Conservation (phyloP, 2,888 invertebrate species). For the Penaeus monodon region DNA sequence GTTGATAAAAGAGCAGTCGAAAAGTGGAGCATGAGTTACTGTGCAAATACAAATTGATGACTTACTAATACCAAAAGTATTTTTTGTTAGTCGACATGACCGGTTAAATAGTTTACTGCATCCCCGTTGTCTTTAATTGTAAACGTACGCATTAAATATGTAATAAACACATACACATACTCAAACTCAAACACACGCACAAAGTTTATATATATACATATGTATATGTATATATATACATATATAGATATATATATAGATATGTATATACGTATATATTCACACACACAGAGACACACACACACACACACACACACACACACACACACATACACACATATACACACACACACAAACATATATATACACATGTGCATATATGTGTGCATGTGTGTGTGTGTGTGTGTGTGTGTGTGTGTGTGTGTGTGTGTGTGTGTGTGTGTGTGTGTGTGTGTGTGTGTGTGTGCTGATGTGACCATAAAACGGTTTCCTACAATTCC, state of each 20-base stretch:
- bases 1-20: too few relatives aligned
- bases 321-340: slow-evolving; percentile 24
- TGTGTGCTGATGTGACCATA: too few relatives aligned
- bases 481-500: too few relatives aligned
- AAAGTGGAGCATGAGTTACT: too few relatives aligned
- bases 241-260: slow-evolving; percentile 28
- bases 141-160: background rate
- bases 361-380: background rate
- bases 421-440: too few relatives aligned
- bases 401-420: too few relatives aligned
- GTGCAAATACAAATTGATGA: too few relatives aligned
- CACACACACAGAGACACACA: background rate
- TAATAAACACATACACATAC: background rate
- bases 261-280: slow-evolving; percentile 30
- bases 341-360: background rate
- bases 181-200: background rate
- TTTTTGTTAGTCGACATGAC: too few relatives aligned
- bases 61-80: too few relatives aligned
- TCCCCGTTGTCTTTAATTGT: too few relatives aligned
- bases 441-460: too few relatives aligned
- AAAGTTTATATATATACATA: background rate
- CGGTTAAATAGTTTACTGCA: too few relatives aligned
- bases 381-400: background rate
- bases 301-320: slow-evolving; percentile 7
- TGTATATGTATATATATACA: slow-evolving; percentile 35